Conservation (phyloP, 2,888 invertebrate genomes). For the Ctenicera cuprea region DNA sequence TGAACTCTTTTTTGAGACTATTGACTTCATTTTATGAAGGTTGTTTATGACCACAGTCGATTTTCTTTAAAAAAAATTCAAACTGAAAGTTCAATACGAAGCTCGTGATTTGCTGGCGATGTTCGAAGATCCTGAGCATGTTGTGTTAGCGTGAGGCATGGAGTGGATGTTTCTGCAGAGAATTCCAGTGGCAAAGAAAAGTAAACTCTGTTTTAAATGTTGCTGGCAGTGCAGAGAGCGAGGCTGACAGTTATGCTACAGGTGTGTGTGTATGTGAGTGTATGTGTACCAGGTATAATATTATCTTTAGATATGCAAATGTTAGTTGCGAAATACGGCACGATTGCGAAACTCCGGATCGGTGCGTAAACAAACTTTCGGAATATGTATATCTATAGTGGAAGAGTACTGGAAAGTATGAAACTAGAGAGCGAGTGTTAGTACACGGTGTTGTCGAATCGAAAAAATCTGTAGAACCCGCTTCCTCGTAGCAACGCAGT, state of each 20-base stretch:
- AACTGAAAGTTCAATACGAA: conserved; percentile 2
- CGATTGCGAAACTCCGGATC: conserved; percentile 48
- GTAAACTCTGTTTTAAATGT: conserved; percentile 22
- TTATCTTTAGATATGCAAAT: conserved; percentile 50
- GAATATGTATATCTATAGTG: conserved; percentile 37
- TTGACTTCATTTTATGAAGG: conserved; percentile 10
- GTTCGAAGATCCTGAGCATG: conserved; percentile 6
- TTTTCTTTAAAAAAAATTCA: background rate
- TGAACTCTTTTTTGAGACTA: conserved; percentile 8
- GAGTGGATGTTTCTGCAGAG: background rate
- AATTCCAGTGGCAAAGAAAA: conserved; percentile 28
- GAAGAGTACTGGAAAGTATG: conserved; percentile 52
- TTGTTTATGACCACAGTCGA: too few relatives aligned
- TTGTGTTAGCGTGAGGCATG: conserved; percentile 9
- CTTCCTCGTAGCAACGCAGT: conserved; percentile 62
- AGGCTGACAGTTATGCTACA: conserved; percentile 36
- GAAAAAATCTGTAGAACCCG: conserved; percentile 50
- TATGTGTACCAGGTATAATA: conserved; percentile 26
- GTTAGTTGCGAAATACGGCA: conserved; percentile 45
- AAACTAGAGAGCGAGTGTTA: conserved; percentile 47
- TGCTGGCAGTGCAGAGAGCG: conserved; percentile 17
- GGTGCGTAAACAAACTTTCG: conserved; percentile 52
- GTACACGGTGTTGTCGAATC: conserved; percentile 39
- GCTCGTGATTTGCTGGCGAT: background rate
- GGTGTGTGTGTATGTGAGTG: conserved; percentile 30